Percentiles rank a stretch among this genome's conserved stretches.
Conservation (phyloP, 2,797 vertebrate genomes). For the Lagodon rhomboides region DNA sequence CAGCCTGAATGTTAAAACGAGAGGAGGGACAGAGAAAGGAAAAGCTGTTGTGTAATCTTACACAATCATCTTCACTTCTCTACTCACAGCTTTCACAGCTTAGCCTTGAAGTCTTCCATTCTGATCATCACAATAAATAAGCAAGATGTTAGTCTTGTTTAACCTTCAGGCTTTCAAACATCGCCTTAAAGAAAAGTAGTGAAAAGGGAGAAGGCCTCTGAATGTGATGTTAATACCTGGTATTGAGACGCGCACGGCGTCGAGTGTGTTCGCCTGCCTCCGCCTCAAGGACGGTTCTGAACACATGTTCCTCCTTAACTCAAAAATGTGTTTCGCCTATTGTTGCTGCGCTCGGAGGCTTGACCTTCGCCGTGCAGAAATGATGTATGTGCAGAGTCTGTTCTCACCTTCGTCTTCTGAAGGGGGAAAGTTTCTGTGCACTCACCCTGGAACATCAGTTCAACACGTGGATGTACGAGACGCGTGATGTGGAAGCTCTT, state of each 20-base stretch:
- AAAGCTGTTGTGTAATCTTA: background rate
- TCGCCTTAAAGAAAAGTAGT: no score
- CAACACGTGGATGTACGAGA: no score
- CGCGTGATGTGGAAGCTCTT: background rate
- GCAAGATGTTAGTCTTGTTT: background rate
- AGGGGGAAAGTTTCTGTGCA: background rate
- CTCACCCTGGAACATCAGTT: background rate
- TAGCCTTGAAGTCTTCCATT: no score
- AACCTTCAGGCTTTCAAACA: background rate
- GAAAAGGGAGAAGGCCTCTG: background rate
- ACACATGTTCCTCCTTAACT: background rate
- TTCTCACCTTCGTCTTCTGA: conserved; percentile 4
- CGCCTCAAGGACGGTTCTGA: background rate
- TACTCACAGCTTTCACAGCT: no score
- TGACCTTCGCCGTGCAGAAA: background rate
- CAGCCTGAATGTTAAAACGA: background rate
- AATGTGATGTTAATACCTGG: background rate
- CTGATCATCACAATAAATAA: background rate
- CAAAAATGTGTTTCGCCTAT: background rate
- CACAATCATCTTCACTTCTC: background rate
- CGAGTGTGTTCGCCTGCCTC: background rate
- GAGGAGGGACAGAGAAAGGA: background rate
- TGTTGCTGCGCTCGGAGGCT: background rate
- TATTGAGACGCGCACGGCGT: background rate
- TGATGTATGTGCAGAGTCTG: background rate